Evolutionary conservation across 2,888 invertebrate genomes (phyloP), one percentile per base, ranked within the genome.

Genomic region (Helicoverpa assulta): DNA sequence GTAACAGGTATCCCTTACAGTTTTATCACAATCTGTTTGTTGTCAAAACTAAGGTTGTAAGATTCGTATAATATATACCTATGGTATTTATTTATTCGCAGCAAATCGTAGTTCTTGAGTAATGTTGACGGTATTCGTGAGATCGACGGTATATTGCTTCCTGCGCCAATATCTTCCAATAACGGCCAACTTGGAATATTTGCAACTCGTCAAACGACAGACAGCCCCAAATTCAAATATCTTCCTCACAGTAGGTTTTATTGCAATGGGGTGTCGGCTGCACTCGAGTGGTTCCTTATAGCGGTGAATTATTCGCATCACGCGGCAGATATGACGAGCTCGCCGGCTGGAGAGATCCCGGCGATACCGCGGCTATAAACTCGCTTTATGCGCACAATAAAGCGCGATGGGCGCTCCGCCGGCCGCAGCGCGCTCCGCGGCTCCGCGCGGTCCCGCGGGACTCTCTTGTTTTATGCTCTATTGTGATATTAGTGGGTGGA

Each of bases 321-420:
- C 83, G 83, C 60, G 58, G 54, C 57, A 55, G 69, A 72, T 74
- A 71, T 78, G 81, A 78, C 68, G 60, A 57, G n/a, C 65, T 69
- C 64, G 26, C 33, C 57, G 67, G 61, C 53, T 73, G 58, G 59
- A 70, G 62, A 68, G 80, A 75, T 68, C 50, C 57, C 29, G 47
- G 67, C n/a, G 90, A 89, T 90, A 91, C 86, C 82, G 78, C 77
- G 37, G 80, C 85, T 70, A 85, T 90, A 89, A 90, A 89, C 74
- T 81, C 84, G 82, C 64, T 90, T 89, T 88, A 89, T 86, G 86
- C 60, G 70, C 43, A 80, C 85, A 85, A 89, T 89, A 89, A 88
- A 86, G 82, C 76, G 57, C 64, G 66, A 73, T 70, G 73, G 74
- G 71, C 51, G 67, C 72, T 66, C 62, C 67, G 57, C 40, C 59